Evolutionary conservation across 2,888 invertebrate species (phyloP), one percentile per base, ranked within the genome.

Genomic region (Stenchaetothrips biformis): DNA sequence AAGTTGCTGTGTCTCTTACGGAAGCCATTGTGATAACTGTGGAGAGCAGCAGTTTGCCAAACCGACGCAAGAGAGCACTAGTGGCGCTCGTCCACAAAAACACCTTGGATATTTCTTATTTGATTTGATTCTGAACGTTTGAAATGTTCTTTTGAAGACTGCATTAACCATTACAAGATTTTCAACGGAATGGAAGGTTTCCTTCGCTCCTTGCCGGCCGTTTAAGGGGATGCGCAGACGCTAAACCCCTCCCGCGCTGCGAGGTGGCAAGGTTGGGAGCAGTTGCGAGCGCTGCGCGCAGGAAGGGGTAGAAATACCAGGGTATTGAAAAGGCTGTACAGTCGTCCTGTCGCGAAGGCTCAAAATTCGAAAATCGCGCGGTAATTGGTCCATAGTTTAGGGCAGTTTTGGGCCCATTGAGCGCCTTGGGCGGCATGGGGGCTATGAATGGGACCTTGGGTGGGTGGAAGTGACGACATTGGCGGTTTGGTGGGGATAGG

Each of bases 1-100:
- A 96, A 91, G 94, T 94, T 89, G 95, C 94, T 89, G 95, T 95
- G 90, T 95, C 94, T 92, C 92, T 93, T 90, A 92, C 91, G 91
- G 93, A 92, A 90, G 93, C 92, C 93, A 93, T 93, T 91, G 83
- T 84, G 84, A 84, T 84, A 84, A 84, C 84, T 83, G 82, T 74
- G 59, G 67, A 74, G 21, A 74, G 67, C 25, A 74, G 67, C 67
- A 74, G 67, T 74, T 74, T 74, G 67, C 67, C 67, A 74, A 74
- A 74, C 67, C 21, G 67, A 74, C 67, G 67, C 67, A 25, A 74
- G 67, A 74, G 67, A 74, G 67, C 67, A 74, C 67, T 74, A 74
- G 21, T 8, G 25, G 25, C 67, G 67, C 67, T 11, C 21, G 21
- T 25, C 6, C 2, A 21, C 25, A 11, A 21, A 74, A 25, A 8